Percentiles rank a stretch among this genome's conserved stretches.
Evolutionary conservation across 1,140 invertebrate genomes (phyloP).

Genomic region (Coelopa frigida): DNA sequence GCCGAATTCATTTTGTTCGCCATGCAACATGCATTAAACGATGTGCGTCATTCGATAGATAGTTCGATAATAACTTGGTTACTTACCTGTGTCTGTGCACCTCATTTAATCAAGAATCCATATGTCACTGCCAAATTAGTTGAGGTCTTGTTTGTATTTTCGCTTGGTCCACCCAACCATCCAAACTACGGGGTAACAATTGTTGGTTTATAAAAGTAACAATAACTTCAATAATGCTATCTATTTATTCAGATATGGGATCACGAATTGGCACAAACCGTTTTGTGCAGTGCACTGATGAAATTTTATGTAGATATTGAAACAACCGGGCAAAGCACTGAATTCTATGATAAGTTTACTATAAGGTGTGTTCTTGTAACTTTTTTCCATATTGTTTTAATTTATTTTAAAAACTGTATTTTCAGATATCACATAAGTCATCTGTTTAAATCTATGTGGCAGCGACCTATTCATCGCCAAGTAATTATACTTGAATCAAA

Average conservation of each 20-base stretch:
- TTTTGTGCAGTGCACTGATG: slow-evolving; percentile 84
- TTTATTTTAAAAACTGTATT: slow-evolving; percentile 11
- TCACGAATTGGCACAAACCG: slow-evolving; percentile 75
- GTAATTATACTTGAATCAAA: slow-evolving; percentile 76
- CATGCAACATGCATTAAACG: slow-evolving; percentile 80
- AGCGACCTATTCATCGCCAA: slow-evolving; percentile 56
- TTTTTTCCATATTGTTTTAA: too few species aligned
- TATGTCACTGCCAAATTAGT: slow-evolving; percentile 92
- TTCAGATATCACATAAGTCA: slow-evolving; percentile 87
- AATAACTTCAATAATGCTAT: neutral
- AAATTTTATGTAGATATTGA: slow-evolving; percentile 99
- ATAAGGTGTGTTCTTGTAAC: too few species aligned
- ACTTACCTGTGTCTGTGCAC: slow-evolving; percentile 80
- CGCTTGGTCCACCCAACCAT: slow-evolving; percentile 60
- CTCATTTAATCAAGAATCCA: slow-evolving; percentile 88
- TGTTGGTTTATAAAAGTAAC: neutral
- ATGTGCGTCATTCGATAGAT: slow-evolving; percentile 69
- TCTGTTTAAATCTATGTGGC: slow-evolving; percentile 86
- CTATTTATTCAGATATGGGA: slow-evolving; percentile 61
- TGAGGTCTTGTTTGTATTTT: slow-evolving; percentile 90
- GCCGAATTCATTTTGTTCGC: slow-evolving; percentile 90
- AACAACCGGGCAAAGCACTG: slow-evolving; percentile 91
- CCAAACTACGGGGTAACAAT: slow-evolving; percentile 47
- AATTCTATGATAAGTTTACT: slow-evolving; percentile 99
- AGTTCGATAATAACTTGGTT: slow-evolving; percentile 82